phyloP scores from a whole-genome alignment of 2,113 vertebrate genomes.

The Prietella phreatophila region DNA sequence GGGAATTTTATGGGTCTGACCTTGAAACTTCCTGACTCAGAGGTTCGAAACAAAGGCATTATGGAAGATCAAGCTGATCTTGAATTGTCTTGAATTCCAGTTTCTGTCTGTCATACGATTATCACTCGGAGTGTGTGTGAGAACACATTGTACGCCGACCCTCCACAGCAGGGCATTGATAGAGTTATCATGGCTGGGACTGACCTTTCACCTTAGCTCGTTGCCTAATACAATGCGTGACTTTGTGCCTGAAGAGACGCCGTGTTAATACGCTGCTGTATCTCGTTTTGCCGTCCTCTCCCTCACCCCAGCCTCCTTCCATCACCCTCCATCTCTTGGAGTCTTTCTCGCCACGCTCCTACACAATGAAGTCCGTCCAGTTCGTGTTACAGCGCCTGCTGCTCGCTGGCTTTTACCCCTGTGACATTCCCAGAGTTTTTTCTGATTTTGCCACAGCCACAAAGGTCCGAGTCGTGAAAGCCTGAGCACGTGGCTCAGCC shows the following conservation, averaged over 20 bases:
- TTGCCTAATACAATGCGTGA: slow-evolving; percentile 41
- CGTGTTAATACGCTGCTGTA: slow-evolving; percentile 33
- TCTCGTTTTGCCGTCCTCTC: slow-evolving; percentile 36
- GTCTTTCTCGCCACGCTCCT: slow-evolving; percentile 34
- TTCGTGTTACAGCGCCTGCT: slow-evolving; percentile 49
- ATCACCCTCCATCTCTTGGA: not conserved
- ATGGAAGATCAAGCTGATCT: slow-evolving; percentile 11
- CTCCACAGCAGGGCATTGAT: slow-evolving; percentile 51
- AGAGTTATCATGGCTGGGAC: slow-evolving; percentile 56
- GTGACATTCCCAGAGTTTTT: slow-evolving; percentile 52
- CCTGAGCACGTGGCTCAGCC: slow-evolving; percentile 58
- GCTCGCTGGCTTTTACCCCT: slow-evolving; percentile 54
- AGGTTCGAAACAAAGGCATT: slow-evolving; percentile 12
- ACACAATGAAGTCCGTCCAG: slow-evolving; percentile 53
- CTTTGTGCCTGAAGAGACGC: slow-evolving; percentile 24
- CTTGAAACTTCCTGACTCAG: not conserved
- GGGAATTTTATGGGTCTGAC: not conserved
- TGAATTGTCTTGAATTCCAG: slow-evolving; percentile 55
- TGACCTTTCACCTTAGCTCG: slow-evolving; percentile 59
- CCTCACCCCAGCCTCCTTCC: not conserved
- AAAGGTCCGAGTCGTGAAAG: slow-evolving; percentile 61
- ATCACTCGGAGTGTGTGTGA: slow-evolving; percentile 55
- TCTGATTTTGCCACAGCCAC: slow-evolving; percentile 39
- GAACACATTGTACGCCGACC: slow-evolving; percentile 63
- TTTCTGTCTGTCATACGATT: slow-evolving; percentile 49